phyloP scores from a whole-genome alignment of 2,797 vertebrate genomes.

The Ctenosaura bakeri region DNA sequence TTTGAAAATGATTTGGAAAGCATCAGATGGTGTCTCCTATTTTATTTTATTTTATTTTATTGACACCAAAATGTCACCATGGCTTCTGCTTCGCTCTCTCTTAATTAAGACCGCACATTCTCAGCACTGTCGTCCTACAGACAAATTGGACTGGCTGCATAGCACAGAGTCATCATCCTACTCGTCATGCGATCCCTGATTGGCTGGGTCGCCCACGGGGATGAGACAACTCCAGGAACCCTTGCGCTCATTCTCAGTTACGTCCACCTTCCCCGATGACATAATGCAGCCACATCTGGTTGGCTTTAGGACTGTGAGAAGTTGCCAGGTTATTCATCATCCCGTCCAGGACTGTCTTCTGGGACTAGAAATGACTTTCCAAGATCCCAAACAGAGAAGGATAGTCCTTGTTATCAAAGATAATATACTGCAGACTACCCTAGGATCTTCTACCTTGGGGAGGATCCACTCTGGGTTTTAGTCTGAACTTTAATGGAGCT shows the following conservation, averaged over 20 bases:
- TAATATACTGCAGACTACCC: no score
- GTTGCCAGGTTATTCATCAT: no score
- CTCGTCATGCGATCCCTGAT: no score
- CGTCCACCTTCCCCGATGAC: background rate
- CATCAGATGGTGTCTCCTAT: no score
- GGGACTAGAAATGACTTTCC: background rate
- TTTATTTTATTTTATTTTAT: no score
- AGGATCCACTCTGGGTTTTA: no score
- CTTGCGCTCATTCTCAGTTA: background rate
- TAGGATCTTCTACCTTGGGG: no score
- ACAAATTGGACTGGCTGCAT: background rate
- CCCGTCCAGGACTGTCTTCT: background rate
- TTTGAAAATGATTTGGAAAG: background rate
- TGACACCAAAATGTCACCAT: background rate
- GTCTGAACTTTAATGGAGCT: no score
- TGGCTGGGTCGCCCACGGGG: background rate
- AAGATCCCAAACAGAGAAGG: background rate
- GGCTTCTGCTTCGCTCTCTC: background rate
- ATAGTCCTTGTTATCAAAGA: no score
- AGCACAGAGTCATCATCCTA: no score
- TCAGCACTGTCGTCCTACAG: background rate
- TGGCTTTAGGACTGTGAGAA: background rate
- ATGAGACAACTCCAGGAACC: background rate
- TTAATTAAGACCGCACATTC: background rate
- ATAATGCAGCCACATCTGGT: background rate